Evolutionary conservation across 2,888 invertebrate genomes (phyloP).

Genomic region (Epirrhoe alternata): DNA sequence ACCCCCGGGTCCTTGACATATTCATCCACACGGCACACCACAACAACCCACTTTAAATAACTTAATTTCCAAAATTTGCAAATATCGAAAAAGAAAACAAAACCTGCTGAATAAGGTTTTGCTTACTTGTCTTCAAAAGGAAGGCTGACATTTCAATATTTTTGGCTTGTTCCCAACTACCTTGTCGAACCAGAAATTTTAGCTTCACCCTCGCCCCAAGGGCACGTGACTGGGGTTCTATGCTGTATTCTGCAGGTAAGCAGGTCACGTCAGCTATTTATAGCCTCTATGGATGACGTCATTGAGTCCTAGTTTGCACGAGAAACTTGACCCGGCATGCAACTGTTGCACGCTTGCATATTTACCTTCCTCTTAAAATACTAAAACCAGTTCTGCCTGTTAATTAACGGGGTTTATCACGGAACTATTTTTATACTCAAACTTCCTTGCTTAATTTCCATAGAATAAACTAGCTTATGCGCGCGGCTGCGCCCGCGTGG

Average conservation of each 20-base stretch:
- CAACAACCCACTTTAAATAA: too few relatives aligned
- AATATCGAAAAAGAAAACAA: too few relatives aligned
- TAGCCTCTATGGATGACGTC: slow-evolving; percentile 66
- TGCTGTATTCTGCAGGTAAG: slow-evolving; percentile 41
- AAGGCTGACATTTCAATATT: slow-evolving; percentile 4
- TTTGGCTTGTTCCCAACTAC: slow-evolving; percentile 18
- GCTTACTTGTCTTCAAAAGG: slow-evolving; percentile 2
- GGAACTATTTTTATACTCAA: too few relatives aligned
- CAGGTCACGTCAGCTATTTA: slow-evolving; percentile 70
- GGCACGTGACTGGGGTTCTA: slow-evolving; percentile 14
- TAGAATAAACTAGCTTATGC: too few relatives aligned
- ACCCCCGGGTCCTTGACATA: too few relatives aligned
- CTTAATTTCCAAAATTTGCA: too few relatives aligned
- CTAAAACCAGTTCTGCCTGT: background rate
- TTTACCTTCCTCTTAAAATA: slow-evolving; percentile 7
- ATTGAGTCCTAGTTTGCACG: slow-evolving; percentile 59
- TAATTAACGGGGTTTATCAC: background rate
- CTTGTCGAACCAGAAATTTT: slow-evolving; percentile 13
- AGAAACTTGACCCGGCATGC: slow-evolving; percentile 59
- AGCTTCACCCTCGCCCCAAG: slow-evolving; percentile 27
- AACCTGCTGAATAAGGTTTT: background rate
- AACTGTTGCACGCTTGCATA: slow-evolving; percentile 30
- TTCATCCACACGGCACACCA: too few relatives aligned
- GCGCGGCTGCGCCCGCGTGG: too few relatives aligned
- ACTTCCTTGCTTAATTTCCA: too few relatives aligned